These are phyloP conservation scores for Neelides folsomi DNA, from an alignment of 2,888 invertebrate genomes.

Conservation along the genomic window DNA sequence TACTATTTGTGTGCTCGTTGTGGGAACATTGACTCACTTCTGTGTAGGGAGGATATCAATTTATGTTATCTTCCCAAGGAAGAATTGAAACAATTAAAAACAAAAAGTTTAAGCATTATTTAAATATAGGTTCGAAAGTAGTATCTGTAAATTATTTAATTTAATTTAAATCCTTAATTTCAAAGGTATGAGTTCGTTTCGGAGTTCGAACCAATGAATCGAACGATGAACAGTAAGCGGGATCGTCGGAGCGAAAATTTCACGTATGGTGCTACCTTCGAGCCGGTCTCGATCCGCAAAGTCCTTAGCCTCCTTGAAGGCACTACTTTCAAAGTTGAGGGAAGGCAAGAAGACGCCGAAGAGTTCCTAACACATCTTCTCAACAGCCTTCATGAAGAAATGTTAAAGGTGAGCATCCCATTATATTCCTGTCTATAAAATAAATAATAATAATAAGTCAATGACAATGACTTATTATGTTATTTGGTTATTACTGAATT, in stretches of 20 bases:
- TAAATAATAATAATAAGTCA: too few relatives aligned
- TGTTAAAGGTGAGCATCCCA: conserved; percentile 67
- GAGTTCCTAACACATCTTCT: conserved; percentile 86
- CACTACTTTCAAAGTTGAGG: conserved; percentile 57
- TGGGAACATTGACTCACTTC: too few relatives aligned
- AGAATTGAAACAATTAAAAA: too few relatives aligned
- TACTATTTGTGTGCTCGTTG: too few relatives aligned
- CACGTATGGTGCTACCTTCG: conserved; percentile 69
- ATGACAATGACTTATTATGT: too few relatives aligned
- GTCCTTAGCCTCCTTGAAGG: conserved; percentile 35
- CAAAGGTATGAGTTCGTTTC: conserved; percentile 60
- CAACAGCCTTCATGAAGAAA: conserved; percentile 91
- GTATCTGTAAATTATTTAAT: too few relatives aligned
- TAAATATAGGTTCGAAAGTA: too few relatives aligned
- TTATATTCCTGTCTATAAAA: too few relatives aligned
- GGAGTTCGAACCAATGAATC: conserved; percentile 58
- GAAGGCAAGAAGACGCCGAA: conserved; percentile 92
- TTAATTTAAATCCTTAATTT: conserved; percentile 13
- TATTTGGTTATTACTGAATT: neutral
- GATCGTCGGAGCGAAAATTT: conserved; percentile 27
- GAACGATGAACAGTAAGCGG: conserved; percentile 22
- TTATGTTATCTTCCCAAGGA: too few relatives aligned
- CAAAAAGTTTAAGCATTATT: too few relatives aligned
- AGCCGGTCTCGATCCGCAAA: conserved; percentile 48
- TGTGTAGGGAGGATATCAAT: too few relatives aligned